Conservation (phyloP, 2,797 vertebrate genomes). For the Pteronotus mesoamericanus region DNA sequence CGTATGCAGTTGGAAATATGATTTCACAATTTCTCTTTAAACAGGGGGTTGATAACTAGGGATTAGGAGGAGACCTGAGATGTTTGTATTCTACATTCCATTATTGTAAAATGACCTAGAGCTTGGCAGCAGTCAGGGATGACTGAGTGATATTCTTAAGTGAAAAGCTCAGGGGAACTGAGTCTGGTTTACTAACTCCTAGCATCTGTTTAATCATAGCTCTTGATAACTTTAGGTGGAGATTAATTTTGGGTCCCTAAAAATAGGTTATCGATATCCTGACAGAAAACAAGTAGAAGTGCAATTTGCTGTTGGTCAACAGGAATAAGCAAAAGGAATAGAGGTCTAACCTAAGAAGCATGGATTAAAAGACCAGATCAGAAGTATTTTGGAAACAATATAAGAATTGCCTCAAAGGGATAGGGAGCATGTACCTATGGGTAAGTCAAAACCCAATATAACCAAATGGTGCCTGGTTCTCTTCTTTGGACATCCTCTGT, state of each 20-base stretch:
- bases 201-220: slow-evolving; percentile 15
- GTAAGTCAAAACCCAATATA: not conserved
- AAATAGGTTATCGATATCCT: not conserved
- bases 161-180: slow-evolving; percentile 2
- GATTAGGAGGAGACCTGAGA: not conserved
- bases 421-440: not conserved
- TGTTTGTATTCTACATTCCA: not conserved
- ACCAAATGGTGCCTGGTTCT: not conserved
- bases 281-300: not conserved
- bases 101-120: not conserved
- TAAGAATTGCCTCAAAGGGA: not conserved
- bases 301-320: not conserved
- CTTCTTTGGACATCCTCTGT: not conserved
- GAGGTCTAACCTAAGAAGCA: not conserved
- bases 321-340: not conserved
- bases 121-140: not conserved
- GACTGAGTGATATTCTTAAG: not conserved
- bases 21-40: not conserved
- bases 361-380: not conserved
- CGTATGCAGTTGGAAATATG: not conserved
- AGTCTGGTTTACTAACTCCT: slow-evolving; percentile 17
- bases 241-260: slow-evolving; percentile 24
- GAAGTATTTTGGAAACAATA: not conserved
- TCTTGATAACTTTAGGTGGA: slow-evolving; percentile 12
- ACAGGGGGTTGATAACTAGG: not conserved